Conservation (phyloP, 2,888 invertebrate genomes). For the Cyclophora albipunctata region DNA sequence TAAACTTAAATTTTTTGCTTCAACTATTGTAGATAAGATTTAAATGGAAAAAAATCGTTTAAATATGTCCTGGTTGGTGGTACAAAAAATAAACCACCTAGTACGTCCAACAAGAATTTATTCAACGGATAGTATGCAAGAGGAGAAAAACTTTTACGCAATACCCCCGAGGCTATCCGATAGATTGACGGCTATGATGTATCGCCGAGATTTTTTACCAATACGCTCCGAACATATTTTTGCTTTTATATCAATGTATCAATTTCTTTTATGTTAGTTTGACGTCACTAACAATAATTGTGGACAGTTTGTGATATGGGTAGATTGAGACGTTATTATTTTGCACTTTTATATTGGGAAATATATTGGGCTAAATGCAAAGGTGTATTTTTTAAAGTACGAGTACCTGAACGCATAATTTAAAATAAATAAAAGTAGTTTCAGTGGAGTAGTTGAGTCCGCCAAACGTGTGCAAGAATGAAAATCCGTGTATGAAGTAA, state of each 20-base stretch:
- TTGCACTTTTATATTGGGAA: constrained; percentile 5
- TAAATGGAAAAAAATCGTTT: too few relatives aligned
- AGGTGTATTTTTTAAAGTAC: background rate
- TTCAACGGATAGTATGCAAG: constrained; percentile 21
- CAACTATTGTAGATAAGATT: too few relatives aligned
- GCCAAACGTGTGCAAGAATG: too few relatives aligned
- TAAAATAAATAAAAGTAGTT: too few relatives aligned
- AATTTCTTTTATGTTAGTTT: constrained; percentile 58
- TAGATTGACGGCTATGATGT: constrained; percentile 71
- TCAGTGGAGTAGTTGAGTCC: too few relatives aligned
- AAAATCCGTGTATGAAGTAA: constrained; percentile 17
- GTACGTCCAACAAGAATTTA: background rate
- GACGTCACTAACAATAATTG: constrained; percentile 43
- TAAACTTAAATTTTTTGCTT: too few relatives aligned
- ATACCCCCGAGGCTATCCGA: constrained; percentile 55
- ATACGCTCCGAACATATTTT: constrained; percentile 66
- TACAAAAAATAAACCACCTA: too few relatives aligned
- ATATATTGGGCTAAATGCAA: background rate
- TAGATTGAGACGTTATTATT: constrained; percentile 9
- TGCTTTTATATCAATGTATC: constrained; percentile 73
- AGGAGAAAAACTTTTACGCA: constrained; percentile 51
- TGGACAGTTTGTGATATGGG: constrained; percentile 38
- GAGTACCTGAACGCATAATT: too few relatives aligned
- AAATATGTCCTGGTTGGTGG: too few relatives aligned
- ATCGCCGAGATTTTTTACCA: constrained; percentile 66